Conservation (phyloP, 37 sponge, comb jelly and placozoan species). For the Theonella swinhoei region DNA sequence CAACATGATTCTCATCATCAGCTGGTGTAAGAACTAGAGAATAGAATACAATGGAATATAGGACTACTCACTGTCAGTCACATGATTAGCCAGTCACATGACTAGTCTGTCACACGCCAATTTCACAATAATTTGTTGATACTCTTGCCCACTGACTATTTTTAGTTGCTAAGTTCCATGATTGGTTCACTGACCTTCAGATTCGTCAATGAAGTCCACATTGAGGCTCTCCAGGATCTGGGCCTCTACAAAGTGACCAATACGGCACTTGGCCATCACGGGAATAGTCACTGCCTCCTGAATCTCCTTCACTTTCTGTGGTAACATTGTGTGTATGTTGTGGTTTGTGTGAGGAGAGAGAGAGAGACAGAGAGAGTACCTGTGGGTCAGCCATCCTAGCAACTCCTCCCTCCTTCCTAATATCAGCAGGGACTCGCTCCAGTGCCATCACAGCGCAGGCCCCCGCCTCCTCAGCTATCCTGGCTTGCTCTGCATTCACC, state of each 20-base stretch:
- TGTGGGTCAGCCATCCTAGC: constrained; percentile 84
- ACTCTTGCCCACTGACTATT: too few relatives aligned
- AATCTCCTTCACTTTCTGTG: constrained; percentile 56
- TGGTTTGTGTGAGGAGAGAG: background rate
- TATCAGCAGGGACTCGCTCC: constrained; percentile 84
- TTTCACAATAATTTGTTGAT: too few relatives aligned
- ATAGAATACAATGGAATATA: too few relatives aligned
- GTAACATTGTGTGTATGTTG: background rate
- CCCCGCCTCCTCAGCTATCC: constrained; percentile 83
- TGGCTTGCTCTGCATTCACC: constrained; percentile 71
- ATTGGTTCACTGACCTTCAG: constrained; percentile 60
- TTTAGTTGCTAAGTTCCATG: too few relatives aligned
- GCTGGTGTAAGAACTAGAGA: constrained; percentile 77
- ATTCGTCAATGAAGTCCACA: constrained; percentile 83
- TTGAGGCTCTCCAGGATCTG: constrained; percentile 74
- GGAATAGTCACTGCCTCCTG: constrained; percentile 78
- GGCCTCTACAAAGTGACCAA: constrained; percentile 90
- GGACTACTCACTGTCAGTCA: too few relatives aligned
- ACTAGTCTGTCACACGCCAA: too few relatives aligned
- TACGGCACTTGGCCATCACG: constrained; percentile 88
- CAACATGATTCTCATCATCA: constrained; percentile 78
- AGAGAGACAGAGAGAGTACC: constrained; percentile 16
- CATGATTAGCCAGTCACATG: too few relatives aligned
- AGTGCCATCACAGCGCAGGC: constrained; percentile 88
- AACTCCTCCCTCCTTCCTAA: constrained; percentile 80